Evolutionary conservation across 2,888 invertebrate species (phyloP).

Genomic region (Uropetala carovei): DNA sequence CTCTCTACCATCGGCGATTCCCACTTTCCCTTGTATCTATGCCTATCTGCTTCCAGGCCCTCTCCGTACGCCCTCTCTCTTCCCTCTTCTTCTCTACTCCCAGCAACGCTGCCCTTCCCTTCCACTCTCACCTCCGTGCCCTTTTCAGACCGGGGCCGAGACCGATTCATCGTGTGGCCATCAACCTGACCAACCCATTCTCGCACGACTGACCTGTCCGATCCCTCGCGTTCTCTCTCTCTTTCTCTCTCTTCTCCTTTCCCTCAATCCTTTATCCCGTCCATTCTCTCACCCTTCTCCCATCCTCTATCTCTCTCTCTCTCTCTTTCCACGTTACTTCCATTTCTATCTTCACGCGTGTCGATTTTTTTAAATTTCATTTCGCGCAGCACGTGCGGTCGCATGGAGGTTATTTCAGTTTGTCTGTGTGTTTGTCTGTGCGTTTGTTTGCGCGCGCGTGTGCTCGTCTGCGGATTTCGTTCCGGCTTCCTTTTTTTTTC

Average conservation of each 20-base stretch:
- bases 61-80: not conserved
- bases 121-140: not conserved
- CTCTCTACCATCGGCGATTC: not conserved
- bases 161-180: conserved; percentile 7
- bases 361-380: not conserved
- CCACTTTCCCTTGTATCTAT: not conserved
- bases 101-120: too few relatives aligned
- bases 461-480: not conserved
- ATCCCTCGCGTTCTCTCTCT: not conserved
- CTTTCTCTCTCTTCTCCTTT: not conserved
- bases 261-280: not conserved
- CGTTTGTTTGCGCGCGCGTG: too few relatives aligned
- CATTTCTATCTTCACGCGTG: not conserved
- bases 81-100: not conserved
- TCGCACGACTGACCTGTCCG: not conserved
- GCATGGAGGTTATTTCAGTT: not conserved
- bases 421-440: not conserved
- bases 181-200: conserved; percentile 26
- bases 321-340: not conserved
- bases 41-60: not conserved
- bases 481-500: not conserved
- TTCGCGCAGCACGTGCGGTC: conserved; percentile 5
- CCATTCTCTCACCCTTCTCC: not conserved
- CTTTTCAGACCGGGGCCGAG: not conserved
- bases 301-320: not conserved